Evolutionary conservation across 2,888 invertebrate genomes (phyloP).

Genomic region (Sepiola atlantica): DNA sequence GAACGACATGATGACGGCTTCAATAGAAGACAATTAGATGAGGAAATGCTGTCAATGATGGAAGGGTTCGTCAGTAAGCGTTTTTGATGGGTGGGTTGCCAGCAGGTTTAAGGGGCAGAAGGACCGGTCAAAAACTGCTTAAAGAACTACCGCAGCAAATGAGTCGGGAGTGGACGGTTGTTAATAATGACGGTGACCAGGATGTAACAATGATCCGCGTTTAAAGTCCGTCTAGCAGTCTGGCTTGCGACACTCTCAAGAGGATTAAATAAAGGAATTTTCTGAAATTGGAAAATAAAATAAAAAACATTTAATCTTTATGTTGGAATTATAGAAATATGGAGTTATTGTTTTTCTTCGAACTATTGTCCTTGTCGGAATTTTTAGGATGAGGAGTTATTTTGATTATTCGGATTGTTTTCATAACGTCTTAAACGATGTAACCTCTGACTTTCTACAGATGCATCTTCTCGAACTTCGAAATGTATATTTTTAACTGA

Average conservation of each 20-base stretch:
- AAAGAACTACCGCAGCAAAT: not conserved
- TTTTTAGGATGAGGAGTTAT: too few relatives aligned
- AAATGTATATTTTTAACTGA: too few relatives aligned
- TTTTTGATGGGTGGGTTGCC: not conserved
- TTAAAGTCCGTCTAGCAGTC: not conserved
- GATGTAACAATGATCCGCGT: not conserved
- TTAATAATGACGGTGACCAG: not conserved
- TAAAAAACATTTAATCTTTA: too few relatives aligned
- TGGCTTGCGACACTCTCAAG: not conserved
- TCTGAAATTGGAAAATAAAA: not conserved
- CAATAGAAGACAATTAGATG: not conserved
- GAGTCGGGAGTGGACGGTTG: not conserved
- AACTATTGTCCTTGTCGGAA: too few relatives aligned
- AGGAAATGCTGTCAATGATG: not conserved
- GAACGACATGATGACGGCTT: constrained; percentile 37
- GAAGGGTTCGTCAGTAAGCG: not conserved
- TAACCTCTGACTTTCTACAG: too few relatives aligned
- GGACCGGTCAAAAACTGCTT: not conserved
- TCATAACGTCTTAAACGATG: too few relatives aligned
- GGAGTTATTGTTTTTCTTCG: too few relatives aligned
- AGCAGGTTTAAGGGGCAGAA: not conserved
- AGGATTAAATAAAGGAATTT: not conserved
- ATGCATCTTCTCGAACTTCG: too few relatives aligned
- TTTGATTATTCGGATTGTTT: too few relatives aligned
- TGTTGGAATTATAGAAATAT: too few relatives aligned